phyloP scores from a whole-genome alignment of 2,888 invertebrate species.

The Trichogramma dendrolimi region DNA sequence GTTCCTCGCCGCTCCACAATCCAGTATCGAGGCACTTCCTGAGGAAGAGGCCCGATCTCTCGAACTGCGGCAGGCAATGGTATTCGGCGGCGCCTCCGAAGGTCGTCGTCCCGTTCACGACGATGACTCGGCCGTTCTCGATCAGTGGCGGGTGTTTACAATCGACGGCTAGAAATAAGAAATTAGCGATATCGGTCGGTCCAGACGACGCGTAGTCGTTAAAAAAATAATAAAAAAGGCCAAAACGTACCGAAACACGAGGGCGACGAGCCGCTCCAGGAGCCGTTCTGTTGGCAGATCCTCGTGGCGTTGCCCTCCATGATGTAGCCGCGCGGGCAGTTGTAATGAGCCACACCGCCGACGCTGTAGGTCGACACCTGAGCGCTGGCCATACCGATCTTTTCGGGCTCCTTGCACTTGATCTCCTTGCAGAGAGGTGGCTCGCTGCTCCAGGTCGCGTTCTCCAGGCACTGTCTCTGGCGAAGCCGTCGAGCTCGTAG shows the following conservation, averaged over 20 bases:
- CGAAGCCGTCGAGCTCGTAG: slow-evolving; percentile 78
- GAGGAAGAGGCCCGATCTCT: slow-evolving; percentile 75
- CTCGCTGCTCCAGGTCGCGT: slow-evolving; percentile 87
- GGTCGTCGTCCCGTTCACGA: slow-evolving; percentile 77
- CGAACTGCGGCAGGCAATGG: slow-evolving; percentile 81
- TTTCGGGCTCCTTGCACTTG: slow-evolving; percentile 69
- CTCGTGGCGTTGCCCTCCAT: slow-evolving; percentile 77
- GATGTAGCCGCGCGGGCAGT: slow-evolving; percentile 76
- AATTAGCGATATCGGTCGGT: neutral
- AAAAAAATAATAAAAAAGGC: neutral
- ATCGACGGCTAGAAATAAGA: slow-evolving; percentile 65
- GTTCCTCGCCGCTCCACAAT: slow-evolving; percentile 82
- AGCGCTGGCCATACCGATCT: slow-evolving; percentile 55
- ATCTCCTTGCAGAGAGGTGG: slow-evolving; percentile 80
- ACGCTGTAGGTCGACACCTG: slow-evolving; percentile 66
- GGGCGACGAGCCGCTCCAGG: slow-evolving; percentile 77
- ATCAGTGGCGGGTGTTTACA: slow-evolving; percentile 76
- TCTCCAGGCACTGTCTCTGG: slow-evolving; percentile 76
- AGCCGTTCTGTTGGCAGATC: slow-evolving; percentile 70
- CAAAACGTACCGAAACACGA: slow-evolving; percentile 70
- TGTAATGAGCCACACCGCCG: slow-evolving; percentile 75
- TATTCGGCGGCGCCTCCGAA: slow-evolving; percentile 85
- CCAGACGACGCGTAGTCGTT: neutral
- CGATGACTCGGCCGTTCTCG: slow-evolving; percentile 81
- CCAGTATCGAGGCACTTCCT: slow-evolving; percentile 81